Evolutionary conservation across 2,797 vertebrate species (phyloP), one percentile per base, ranked within the genome.

Genomic region (Microctenopoma stevenorrisi): DNA sequence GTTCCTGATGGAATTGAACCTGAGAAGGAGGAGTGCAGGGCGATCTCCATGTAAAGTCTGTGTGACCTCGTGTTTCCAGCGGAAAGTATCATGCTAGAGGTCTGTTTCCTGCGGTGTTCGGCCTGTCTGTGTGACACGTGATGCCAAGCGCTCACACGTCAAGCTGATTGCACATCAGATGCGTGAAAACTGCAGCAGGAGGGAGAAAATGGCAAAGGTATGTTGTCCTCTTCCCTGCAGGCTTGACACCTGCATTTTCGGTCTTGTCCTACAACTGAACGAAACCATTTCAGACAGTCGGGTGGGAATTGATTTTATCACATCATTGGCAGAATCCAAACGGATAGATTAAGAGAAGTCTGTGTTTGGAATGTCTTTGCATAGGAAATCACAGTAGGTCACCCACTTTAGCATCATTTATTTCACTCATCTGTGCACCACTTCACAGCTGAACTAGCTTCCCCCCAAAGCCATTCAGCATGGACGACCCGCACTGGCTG

Each of bases 91-190:
- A 64, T 51, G 70, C 38, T 10, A 74, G 73, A 64, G 86, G 80
- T 88, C 78, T 62, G 70, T 62, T 83, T 82, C 85, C 82, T 25
- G 59, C 0, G 60, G 83, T 84, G 81, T 79, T 44, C 72, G 83
- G 84, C 65, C 86, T 79, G 65, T 83, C 73, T 54, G 60, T 82
- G 85, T 83, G 82, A 88, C 79, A 83, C 72, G 77, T 81, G 74
- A 86, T 61, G 84, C 62, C 59, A 72, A 58, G 84, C 57, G 74
- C 76, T 89, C 70, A 84, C 90, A 86, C 73, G 73, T 92, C 89
- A 86, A 71, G 79, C 88, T 90, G 89, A 92, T 85, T 91, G 86
- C 90, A 92, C 93, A 94, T 93, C 64, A 72, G 75, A 94, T 84
- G 91, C 82, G 89, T 84, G 90, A 94, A 91, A 87, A 84, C 67